Evolutionary conservation across 2,797 vertebrate genomes (phyloP), one percentile per base, ranked within the genome.

Genomic region (Etheostoma nigrum): DNA sequence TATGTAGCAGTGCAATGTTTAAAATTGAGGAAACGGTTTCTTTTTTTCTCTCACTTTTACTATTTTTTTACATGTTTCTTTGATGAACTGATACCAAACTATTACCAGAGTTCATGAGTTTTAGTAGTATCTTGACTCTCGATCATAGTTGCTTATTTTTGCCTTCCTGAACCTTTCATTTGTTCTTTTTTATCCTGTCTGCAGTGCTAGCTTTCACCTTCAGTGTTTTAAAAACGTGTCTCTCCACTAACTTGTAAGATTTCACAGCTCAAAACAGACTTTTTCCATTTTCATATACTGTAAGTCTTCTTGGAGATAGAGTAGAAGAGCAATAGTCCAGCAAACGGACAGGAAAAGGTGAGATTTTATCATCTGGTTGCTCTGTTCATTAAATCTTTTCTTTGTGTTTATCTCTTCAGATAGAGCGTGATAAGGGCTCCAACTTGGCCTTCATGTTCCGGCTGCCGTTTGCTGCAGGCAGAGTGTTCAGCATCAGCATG

Each of bases 391-490:
- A 53, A 13, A 72, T 14, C 1, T 60, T n/a, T 54, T 52, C 27
- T 5, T n/a, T 64, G 14, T 65, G 5, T 72, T 72, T 73, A 19
- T 90, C 52, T 84, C 76, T 91, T 76, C 95, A 99, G 98, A 98
- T 97, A 86, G 98, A 99, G 85, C 95, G 97, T 14, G 98, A 99
- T 90, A 96, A 97, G 67, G 98, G 98, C 74, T 99, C 98, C 67
- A 99, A 99, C 88, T 92, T 99, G 92, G 97, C 98, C 53, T 99
- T 99, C 89, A 99, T 99, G 98, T 99, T 99, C 84, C 97, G 98
- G 36, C 95, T 99, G 80, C 98, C 98, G 1, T 99, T 99, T 4
- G 98, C 98, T 79, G 98, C 97, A 10, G 98, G 98, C 65, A 94
- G 97, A 51, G 98, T 99, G 71, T 99, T 99, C 91, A 99, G 98